phyloP scores from a whole-genome alignment of 2,113 vertebrate species.

The Rynchops niger region DNA sequence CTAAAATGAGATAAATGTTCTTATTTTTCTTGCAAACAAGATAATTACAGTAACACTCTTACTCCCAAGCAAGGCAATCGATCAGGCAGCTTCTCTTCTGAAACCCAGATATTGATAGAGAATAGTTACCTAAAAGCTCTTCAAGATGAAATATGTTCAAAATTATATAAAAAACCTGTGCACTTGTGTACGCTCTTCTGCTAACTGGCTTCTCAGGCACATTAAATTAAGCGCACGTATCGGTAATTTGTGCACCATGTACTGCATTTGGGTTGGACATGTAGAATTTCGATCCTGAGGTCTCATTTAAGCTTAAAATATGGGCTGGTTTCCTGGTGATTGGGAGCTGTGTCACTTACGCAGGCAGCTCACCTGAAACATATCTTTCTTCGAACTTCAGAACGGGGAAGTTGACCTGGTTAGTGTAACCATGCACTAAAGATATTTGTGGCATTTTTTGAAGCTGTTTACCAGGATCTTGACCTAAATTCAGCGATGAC shows the following conservation, averaged over 20 bases:
- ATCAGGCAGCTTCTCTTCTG: neutral
- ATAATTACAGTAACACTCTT: conserved; percentile 30
- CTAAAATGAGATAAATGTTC: conserved; percentile 31
- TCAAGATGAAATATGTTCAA: neutral
- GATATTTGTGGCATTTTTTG: neutral
- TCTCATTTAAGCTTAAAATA: neutral
- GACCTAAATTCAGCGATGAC: neutral
- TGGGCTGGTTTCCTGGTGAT: neutral
- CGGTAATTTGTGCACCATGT: neutral
- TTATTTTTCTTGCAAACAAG: conserved; percentile 35
- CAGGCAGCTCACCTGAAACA: neutral
- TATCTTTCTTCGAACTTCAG: neutral
- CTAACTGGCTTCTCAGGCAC: neutral
- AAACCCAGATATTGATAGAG: neutral
- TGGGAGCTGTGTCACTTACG: neutral
- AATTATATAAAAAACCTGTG: neutral
- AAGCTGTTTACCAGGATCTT: neutral
- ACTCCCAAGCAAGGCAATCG: neutral
- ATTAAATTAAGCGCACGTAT: neutral
- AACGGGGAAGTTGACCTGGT: neutral
- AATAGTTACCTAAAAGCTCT: neutral
- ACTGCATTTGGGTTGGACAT: neutral
- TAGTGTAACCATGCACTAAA: neutral
- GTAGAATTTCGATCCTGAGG: neutral
- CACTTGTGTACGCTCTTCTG: neutral